A percentile compares a stretch with the other conserved stretches of the same genome.
Conservation (phyloP, 2,797 vertebrate species). For the Apodemus agrarius region DNA sequence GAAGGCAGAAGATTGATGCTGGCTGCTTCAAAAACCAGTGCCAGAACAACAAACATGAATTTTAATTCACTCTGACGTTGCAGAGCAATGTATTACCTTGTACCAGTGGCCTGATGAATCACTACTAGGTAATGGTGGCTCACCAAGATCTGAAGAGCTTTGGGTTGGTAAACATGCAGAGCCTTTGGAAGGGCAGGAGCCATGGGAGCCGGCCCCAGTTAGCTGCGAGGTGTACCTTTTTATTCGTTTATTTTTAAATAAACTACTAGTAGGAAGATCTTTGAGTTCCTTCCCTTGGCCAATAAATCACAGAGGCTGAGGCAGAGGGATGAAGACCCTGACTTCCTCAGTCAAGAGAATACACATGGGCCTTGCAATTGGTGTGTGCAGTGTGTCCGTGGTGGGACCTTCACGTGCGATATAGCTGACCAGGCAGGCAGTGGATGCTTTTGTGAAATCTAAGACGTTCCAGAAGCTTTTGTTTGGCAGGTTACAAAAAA, state of each 20-base stretch:
- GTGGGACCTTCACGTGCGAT: not conserved
- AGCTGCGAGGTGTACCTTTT: not conserved
- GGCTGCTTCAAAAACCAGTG: not conserved
- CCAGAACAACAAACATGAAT: not conserved
- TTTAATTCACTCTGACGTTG: too few species aligned
- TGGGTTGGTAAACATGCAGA: accelerated
- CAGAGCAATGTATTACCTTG: not conserved
- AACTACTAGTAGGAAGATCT: not conserved
- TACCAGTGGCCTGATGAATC: not conserved
- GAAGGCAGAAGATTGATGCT: not conserved
- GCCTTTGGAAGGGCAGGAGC: accelerated
- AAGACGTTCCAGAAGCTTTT: not conserved
- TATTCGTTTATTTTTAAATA: not conserved
- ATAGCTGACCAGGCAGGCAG: not conserved
- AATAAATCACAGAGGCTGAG: not conserved
- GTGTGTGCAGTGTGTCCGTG: not conserved
- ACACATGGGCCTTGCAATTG: too few species aligned
- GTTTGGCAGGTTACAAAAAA: not conserved
- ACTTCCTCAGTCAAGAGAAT: not conserved
- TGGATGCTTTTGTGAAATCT: not conserved
- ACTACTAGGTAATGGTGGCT: not conserved
- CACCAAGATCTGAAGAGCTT: not conserved
- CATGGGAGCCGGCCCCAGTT: accelerated
- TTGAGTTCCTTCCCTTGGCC: not conserved
- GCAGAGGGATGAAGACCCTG: accelerated